Evolutionary conservation across 2,797 vertebrate genomes (phyloP).

Genomic region (Lepilemur septentrionalis): DNA sequence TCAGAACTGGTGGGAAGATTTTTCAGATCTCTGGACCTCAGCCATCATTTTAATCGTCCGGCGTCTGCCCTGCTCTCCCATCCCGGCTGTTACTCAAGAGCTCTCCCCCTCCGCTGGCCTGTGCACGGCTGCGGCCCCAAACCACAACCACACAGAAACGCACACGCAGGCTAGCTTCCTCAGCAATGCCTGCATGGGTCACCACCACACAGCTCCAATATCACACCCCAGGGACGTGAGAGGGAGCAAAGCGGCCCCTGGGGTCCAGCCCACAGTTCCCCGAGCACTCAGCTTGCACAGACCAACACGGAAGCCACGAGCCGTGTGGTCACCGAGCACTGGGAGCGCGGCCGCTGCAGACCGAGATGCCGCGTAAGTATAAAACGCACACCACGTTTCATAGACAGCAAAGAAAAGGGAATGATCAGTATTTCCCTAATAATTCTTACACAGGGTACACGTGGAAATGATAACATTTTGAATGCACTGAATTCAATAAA

Average conservation of each 20-base stretch:
- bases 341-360: rapidly evolving
- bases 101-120: not conserved
- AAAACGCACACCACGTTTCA: rapidly evolving
- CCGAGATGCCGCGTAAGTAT: rapidly evolving
- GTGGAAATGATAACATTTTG: not conserved
- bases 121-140: not conserved
- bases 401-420: not conserved
- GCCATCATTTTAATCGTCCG: rapidly evolving
- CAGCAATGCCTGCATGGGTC: not conserved
- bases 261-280: rapidly evolving
- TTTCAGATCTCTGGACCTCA: rapidly evolving
- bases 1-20: not conserved
- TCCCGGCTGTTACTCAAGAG: not conserved
- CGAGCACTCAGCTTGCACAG: rapidly evolving
- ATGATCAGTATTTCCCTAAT: not conserved
- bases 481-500: not conserved
- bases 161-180: not conserved
- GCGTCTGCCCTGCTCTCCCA: not conserved
- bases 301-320: rapidly evolving
- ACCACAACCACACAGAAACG: rapidly evolving
- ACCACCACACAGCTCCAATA: not conserved
- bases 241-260: not conserved
- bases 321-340: rapidly evolving
- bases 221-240: not conserved
- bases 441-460: not conserved